phyloP scores from a whole-genome alignment of 2,888 invertebrate genomes.

The Toxonevra muliebris region DNA sequence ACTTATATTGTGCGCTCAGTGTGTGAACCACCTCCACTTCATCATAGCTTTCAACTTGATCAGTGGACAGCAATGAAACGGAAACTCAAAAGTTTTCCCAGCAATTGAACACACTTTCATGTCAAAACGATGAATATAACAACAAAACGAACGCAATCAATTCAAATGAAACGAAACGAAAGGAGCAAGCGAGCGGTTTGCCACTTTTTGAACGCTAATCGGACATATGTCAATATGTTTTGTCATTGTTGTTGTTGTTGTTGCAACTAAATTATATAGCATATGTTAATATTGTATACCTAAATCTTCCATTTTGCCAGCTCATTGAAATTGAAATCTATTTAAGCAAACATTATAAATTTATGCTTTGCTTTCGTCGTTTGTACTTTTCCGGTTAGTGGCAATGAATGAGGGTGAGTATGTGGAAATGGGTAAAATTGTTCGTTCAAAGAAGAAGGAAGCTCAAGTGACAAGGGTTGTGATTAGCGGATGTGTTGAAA shows the following conservation, averaged over 20 bases:
- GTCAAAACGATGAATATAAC: constrained; percentile 13
- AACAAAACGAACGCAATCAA: not conserved
- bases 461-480: too few species aligned
- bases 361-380: not conserved
- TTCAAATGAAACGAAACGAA: constrained; percentile 18
- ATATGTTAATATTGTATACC: too few species aligned
- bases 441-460: too few species aligned
- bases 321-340: too few species aligned
- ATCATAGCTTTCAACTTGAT: constrained; percentile 11
- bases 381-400: constrained; percentile 1
- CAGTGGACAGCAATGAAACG: constrained; percentile 47
- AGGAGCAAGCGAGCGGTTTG: constrained; percentile 25
- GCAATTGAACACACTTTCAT: constrained; percentile 41
- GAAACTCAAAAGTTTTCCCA: constrained; percentile 48
- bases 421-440: not conserved
- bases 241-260: constrained; percentile 30
- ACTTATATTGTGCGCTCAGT: too few species aligned
- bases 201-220: constrained; percentile 20
- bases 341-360: too few species aligned
- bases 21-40: too few species aligned
- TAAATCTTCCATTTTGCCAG: too few species aligned
- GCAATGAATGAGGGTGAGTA: constrained; percentile 1
- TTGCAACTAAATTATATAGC: too few species aligned
- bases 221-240: constrained; percentile 20
- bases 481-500: too few species aligned